A percentile compares a stretch with the other conserved stretches of the same genome.
These are phyloP conservation scores for Mormyrus hasselquistii DNA, from an alignment of 2,797 vertebrate species.

Conservation along the genomic window DNA sequence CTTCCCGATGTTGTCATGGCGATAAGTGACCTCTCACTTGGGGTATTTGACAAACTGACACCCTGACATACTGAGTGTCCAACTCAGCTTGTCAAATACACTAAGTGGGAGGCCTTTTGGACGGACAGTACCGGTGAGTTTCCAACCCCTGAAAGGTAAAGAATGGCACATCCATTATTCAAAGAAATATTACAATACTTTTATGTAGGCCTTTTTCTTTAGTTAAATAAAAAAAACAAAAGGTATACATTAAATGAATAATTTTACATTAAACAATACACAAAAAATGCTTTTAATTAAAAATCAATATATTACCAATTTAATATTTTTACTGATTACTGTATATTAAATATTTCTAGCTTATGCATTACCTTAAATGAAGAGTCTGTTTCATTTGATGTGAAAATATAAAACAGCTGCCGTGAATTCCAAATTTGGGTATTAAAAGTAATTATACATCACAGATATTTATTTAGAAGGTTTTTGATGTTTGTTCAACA, in stretches of 20 bases:
- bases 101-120: slow-evolving; percentile 73
- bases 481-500: not conserved
- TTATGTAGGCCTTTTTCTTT: not conserved
- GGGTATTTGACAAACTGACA: slow-evolving; percentile 99
- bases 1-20: slow-evolving; percentile 14
- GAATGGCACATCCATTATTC: not conserved
- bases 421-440: not conserved
- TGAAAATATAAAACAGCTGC: not conserved
- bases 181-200: not conserved
- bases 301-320: not conserved
- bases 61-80: slow-evolving; percentile 87
- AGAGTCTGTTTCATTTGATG: not conserved
- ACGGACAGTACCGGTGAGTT: not conserved
- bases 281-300: not conserved
- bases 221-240: not conserved
- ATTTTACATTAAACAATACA: not conserved
- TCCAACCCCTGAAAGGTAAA: slow-evolving; percentile 34
- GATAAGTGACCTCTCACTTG: slow-evolving; percentile 84
- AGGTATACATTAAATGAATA: not conserved
- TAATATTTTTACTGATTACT: not conserved
- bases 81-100: slow-evolving; percentile 99
- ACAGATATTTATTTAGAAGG: not conserved
- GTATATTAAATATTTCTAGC: not conserved
- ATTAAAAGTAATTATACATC: not conserved
- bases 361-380: not conserved